Evolutionary conservation across 2,888 invertebrate genomes (phyloP).

Genomic region (Cinara cedri): DNA sequence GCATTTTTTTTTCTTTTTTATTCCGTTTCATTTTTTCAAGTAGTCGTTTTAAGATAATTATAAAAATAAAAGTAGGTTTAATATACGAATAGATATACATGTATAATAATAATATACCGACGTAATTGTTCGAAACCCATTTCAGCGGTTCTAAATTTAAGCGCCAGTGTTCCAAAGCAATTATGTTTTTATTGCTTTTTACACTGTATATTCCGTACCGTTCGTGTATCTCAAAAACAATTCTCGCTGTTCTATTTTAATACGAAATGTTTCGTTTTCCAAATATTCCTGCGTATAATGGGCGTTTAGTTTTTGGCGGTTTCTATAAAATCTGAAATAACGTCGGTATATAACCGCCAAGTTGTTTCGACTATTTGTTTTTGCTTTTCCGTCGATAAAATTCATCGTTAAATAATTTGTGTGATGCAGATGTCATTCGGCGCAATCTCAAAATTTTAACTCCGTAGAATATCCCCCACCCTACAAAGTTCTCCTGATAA

Average conservation of each 20-base stretch:
- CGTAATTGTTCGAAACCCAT: conserved; percentile 34
- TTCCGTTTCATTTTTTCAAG: not conserved
- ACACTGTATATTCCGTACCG: not conserved
- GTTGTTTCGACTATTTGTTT: not conserved
- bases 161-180: conserved; percentile 20
- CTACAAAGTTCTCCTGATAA: too few species aligned
- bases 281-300: too few species aligned
- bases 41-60: conserved; percentile 22
- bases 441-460: too few species aligned
- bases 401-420: too few species aligned
- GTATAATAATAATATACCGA: not conserved
- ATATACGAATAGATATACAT: too few species aligned
- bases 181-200: conserved; percentile 26
- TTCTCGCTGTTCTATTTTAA: conserved; percentile 28
- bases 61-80: not conserved
- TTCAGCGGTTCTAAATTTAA: conserved; percentile 38
- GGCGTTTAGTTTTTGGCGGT: too few species aligned
- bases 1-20: not conserved
- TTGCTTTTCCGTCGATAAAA: conserved; percentile 3
- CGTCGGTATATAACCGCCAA: too few species aligned
- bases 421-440: too few species aligned
- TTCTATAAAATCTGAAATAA: too few species aligned
- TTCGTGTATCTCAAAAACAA: conserved; percentile 8
- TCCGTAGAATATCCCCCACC: too few species aligned
- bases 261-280: not conserved